Conservation (phyloP, 2,888 invertebrate species). For the Theodoxus fluviatilis region DNA sequence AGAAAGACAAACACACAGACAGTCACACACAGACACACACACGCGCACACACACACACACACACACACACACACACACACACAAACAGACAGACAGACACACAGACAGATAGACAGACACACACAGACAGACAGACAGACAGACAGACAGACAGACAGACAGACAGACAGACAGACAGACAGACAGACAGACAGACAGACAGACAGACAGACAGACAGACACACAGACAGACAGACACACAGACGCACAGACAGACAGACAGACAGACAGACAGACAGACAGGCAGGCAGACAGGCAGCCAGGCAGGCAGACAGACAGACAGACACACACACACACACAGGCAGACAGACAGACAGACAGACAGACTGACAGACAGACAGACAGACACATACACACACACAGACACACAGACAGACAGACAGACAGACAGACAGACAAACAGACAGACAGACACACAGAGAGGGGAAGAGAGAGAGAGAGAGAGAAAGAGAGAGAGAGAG, state of each 20-base stretch:
- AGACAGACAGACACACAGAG: slow-evolving; percentile 4
- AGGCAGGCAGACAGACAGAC: not conserved
- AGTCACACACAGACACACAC: too few relatives aligned
- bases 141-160: slow-evolving; percentile 12
- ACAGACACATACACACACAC: slow-evolving; percentile 12
- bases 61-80: slow-evolving; percentile 1
- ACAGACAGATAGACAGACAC: not conserved
- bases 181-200: not conserved
- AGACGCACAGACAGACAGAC: slow-evolving; percentile 6
- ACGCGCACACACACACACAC: not conserved
- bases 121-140: too few relatives aligned
- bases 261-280: slow-evolving; percentile 6
- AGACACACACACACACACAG: slow-evolving; percentile 11
- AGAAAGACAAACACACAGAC: too few relatives aligned
- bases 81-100: slow-evolving; percentile 6
- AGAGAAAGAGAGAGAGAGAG: not conserved
- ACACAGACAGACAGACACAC: slow-evolving; percentile 3
- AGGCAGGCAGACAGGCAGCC: slow-evolving; percentile 7
- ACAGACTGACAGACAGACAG: not conserved
- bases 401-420: not conserved
- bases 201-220: slow-evolving; percentile 7
- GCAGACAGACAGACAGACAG: not conserved
- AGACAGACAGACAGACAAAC: slow-evolving; percentile 1
- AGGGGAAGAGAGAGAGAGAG: not conserved
- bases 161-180: slow-evolving; percentile 5